Base-by-base conservation (phyloP, 2,113 vertebrate species). In the Phyllopteryx taeniolatus region DNA sequence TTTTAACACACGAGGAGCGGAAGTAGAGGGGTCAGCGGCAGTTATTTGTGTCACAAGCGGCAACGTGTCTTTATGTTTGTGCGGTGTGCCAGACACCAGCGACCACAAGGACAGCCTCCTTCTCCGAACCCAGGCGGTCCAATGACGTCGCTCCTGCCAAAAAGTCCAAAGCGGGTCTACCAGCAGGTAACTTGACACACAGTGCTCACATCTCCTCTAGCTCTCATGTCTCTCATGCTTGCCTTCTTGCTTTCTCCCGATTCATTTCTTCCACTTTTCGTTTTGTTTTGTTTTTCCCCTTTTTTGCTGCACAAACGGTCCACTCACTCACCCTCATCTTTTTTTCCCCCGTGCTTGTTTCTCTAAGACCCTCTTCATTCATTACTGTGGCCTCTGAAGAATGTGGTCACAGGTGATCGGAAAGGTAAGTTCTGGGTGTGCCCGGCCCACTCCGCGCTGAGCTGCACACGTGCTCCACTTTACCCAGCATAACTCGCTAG, bases 51-150 rank as follows among this genome's bases (percentile, higher is more conserved):
- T 42, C 39, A 43, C 22, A 31, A 49, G 31, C 33, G 54, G 15
- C 42, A 65, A 46, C 42, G 14, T 27, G 43, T 53, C 33, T 53
- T 42, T 13, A 66, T 39, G 35, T 39, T 39, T 67, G 15, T 63
- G 42, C 19, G 73, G 22, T 66, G 10, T 35, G 17, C 42, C 70
- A 98, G 97, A 98, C 97, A 49, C 96, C 96, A 42, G 95, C 94
- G 22, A 85, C 95, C 0, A 96, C 95, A 82, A 93, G 97, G 86
- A 98, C 97, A 0, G 95, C 97, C 1, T 99, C 97, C 47, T 99
- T 98, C 90, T 98, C 96, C 0, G 97, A 99, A 80, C 90, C 92
- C 70, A 94, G 83, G 75, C 70, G 91, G 0, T 51, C 80, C 13
- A 94, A 92, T 15, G 95, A 95, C 0, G 89, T 91, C 70, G 93